Base-by-base conservation (phyloP, 2,888 invertebrate genomes). In the Campoletis raptor region DNA sequence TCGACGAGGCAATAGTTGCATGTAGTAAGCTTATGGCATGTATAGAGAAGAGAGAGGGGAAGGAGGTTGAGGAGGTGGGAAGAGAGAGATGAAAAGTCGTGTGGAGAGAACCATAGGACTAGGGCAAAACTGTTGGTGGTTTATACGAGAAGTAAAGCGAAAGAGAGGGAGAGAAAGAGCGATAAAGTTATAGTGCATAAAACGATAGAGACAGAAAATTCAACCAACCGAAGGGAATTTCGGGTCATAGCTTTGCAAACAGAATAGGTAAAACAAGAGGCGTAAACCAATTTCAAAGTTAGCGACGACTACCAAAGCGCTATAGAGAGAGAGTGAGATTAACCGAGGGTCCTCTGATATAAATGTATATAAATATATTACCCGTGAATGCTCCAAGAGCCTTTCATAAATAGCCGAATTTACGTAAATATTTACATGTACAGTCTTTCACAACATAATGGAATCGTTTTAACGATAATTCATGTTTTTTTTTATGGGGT, bases 1-100 rank as follows among this genome's bases (percentile, higher is more conserved):
- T 89, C 89, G 86, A 88, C 87, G 86, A 78, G 82, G 89, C 85
- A 89, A 91, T 90, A 90, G 90, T 91, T 91, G 91, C 89, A 90
- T 90, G 90, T 87, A 89, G 88, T 88, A 88, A 85, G 88, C 87
- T 89, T 88, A 90, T 89, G 89, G 90, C 90, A 90, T 89, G 90
- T 90, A 90, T 85, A 61, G 80, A 80, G 76, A 52, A 52, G 67
- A 40, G 70, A 61, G 57, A n/a, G 81, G 24, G 40, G 40, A 69
- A 37, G 57, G 8, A 24, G 24, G 57, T 4, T 10, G 21, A 21
- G 57, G 24, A 10, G 67, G 48, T 45, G n/a, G 40, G 36, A 57
- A 8, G 70, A 37, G 45, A 72, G 67, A 52, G 79, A 66, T 74
- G 83, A 61, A 66, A 67, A 48, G 78, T 30, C 36, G 45, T n/a